Conservation (phyloP, 2,888 invertebrate genomes). For the Antitype chi region DNA sequence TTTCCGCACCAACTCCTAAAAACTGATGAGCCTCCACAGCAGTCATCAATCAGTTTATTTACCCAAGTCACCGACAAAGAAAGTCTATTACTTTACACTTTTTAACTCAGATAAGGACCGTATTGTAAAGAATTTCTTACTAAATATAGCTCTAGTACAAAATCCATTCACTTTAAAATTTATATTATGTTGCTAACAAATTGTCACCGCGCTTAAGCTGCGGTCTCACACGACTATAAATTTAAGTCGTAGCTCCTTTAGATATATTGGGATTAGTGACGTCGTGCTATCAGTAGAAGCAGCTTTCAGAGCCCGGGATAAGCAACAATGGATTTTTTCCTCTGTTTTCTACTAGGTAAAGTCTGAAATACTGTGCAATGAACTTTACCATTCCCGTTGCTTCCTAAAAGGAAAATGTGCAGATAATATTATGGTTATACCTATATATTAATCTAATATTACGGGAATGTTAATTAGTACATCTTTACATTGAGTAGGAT, state of each 20-base stretch:
- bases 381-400: constrained; percentile 21
- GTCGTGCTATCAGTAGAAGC: constrained; percentile 68
- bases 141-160: constrained; percentile 40
- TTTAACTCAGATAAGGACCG: constrained; percentile 37
- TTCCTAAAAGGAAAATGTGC: constrained; percentile 54
- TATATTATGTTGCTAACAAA: constrained; percentile 71
- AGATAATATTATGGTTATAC: constrained; percentile 55
- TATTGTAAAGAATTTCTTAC: constrained; percentile 32
- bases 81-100: constrained; percentile 39
- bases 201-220: constrained; percentile 68
- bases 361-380: constrained; percentile 40
- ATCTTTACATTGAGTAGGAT: constrained; percentile 53
- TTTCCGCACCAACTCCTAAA: constrained; percentile 53
- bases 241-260: constrained; percentile 71
- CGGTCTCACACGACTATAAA: constrained; percentile 74
- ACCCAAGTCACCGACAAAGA: constrained; percentile 46
- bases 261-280: constrained; percentile 75
- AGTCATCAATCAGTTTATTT: constrained; percentile 63
- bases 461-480: constrained; percentile 56
- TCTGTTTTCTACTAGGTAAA: constrained; percentile 48
- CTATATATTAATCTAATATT: constrained; percentile 57
- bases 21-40: constrained; percentile 51
- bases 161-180: constrained; percentile 61
- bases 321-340: constrained; percentile 49
- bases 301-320: constrained; percentile 54